phyloP scores from a whole-genome alignment of 1,140 invertebrate species.

The Aplysia californica region DNA sequence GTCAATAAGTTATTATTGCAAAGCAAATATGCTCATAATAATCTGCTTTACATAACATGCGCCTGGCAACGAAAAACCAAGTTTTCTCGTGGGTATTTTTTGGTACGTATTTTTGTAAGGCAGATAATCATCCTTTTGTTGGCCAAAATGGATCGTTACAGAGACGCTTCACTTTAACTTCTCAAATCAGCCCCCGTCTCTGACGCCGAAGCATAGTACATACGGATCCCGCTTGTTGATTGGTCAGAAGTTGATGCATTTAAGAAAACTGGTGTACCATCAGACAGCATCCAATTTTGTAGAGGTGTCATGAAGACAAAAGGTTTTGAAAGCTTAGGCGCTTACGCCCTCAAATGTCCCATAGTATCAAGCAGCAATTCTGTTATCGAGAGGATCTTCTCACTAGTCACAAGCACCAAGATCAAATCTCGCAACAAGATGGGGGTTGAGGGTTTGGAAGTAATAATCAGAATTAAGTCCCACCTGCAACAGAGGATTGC shows the following conservation, averaged over 20 bases:
- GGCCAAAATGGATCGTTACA: no score
- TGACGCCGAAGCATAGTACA: background rate
- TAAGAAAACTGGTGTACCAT: background rate
- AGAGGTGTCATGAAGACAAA: background rate
- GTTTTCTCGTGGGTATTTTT: no score
- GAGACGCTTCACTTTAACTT: no score
- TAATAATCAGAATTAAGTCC: background rate
- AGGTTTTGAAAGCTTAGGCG: background rate
- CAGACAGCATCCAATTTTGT: background rate
- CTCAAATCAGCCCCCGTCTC: no score
- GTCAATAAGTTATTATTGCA: no score
- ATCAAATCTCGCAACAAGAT: background rate
- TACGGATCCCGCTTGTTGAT: background rate
- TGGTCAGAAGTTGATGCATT: background rate
- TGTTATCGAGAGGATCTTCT: background rate
- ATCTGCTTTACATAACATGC: no score
- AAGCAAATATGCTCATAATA: no score
- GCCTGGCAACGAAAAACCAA: no score
- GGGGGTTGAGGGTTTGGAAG: background rate
- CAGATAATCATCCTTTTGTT: no score
- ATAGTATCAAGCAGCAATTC: background rate
- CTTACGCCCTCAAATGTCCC: background rate
- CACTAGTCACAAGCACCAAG: background rate
- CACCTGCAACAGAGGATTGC: background rate
- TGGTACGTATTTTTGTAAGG: no score